phyloP scores from a whole-genome alignment of 2,888 invertebrate species.

The Torymus texanus region DNA sequence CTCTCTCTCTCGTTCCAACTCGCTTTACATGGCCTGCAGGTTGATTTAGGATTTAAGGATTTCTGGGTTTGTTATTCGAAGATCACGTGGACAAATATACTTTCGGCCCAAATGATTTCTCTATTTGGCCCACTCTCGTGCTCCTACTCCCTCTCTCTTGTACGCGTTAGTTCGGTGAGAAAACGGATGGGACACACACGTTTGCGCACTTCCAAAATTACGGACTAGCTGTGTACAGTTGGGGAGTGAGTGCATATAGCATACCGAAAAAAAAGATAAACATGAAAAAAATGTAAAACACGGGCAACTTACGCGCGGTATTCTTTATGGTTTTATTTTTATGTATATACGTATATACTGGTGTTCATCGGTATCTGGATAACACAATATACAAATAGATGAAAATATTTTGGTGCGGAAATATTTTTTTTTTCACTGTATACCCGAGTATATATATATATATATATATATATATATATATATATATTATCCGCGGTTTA shows the following conservation, averaged over 20 bases:
- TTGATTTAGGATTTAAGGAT: constrained; percentile 75
- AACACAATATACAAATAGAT: background rate
- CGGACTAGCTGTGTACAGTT: background rate
- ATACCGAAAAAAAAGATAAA: constrained; percentile 25
- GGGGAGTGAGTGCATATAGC: background rate
- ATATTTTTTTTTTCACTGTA: too few species aligned
- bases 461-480: background rate
- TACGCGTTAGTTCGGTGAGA: constrained; percentile 9
- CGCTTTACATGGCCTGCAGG: constrained; percentile 60
- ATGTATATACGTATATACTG: too few species aligned
- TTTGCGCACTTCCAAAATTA: constrained; percentile 21
- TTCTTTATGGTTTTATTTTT: constrained; percentile 24
- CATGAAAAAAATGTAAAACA: background rate
- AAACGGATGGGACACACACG: constrained; percentile 17
- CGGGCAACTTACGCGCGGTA: background rate
- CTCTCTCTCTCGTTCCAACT: too few species aligned
- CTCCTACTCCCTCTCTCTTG: too few species aligned
- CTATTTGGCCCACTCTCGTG: constrained; percentile 60
- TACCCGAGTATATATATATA: background rate
- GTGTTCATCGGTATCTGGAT: background rate
- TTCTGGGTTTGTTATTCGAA: constrained; percentile 71
- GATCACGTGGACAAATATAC: constrained; percentile 72
- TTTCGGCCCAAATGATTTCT: constrained; percentile 65
- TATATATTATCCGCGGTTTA: too few species aligned
- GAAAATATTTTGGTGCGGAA: background rate